Evolutionary conservation across 2,113 vertebrate species (phyloP).

Genomic region (Periophthalmodon schlosseri): DNA sequence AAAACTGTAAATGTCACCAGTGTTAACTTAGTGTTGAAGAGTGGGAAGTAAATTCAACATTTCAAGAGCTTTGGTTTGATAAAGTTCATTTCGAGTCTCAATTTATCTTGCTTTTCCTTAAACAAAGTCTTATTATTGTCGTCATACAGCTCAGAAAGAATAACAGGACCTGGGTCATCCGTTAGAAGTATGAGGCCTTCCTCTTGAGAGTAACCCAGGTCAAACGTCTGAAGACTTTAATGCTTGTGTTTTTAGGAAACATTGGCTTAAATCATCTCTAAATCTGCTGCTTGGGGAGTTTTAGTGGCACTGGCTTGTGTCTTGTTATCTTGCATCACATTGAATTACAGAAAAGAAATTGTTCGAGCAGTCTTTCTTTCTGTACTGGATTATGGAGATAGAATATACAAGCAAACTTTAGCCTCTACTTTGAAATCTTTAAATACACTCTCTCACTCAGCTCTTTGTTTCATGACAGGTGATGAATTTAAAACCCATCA

Average conservation of each 20-base stretch:
- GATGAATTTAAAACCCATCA: too few relatives aligned
- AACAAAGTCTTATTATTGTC: conserved; percentile 8
- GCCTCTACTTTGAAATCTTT: too few relatives aligned
- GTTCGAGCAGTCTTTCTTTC: too few relatives aligned
- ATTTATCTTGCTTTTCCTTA: conserved; percentile 1
- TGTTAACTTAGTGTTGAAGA: neutral
- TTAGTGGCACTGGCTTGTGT: conserved; percentile 17
- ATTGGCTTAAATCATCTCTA: conserved; percentile 36
- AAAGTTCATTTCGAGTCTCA: neutral
- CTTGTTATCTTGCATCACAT: neutral
- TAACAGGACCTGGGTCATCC: conserved; percentile 19
- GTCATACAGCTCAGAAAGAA: neutral
- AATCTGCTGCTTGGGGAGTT: conserved; percentile 39
- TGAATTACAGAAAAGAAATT: too few relatives aligned
- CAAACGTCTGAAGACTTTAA: conserved; percentile 26
- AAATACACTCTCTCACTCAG: too few relatives aligned
- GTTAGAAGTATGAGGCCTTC: conserved; percentile 2
- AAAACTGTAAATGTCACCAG: conserved; percentile 5
- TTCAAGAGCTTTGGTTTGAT: neutral
- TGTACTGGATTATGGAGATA: too few relatives aligned
- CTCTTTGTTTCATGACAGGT: too few relatives aligned
- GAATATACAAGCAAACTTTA: too few relatives aligned
- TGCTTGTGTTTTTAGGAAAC: conserved; percentile 35
- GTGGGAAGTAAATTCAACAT: neutral
- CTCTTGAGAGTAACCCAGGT: conserved; percentile 4